A percentile compares a stretch with the other conserved stretches of the same genome.
Conservation (phyloP, 2,888 invertebrate species). For the Acholoe squamosa region DNA sequence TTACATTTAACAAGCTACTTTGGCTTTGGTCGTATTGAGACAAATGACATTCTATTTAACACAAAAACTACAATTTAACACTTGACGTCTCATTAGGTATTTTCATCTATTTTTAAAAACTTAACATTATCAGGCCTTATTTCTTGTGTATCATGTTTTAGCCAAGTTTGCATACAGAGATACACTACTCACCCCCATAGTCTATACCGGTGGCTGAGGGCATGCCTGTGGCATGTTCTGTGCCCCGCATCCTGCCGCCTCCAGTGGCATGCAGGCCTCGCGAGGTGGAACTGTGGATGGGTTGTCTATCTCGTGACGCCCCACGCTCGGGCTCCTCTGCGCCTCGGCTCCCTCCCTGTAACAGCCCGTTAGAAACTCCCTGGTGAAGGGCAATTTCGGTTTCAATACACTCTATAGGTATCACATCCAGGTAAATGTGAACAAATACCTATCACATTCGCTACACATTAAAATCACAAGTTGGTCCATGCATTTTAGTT, state of each 20-base stretch:
- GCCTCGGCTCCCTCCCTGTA: slow-evolving; percentile 77
- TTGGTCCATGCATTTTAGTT: too few relatives aligned
- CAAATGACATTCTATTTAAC: too few relatives aligned
- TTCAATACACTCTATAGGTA: slow-evolving; percentile 19
- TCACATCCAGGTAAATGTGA: not conserved
- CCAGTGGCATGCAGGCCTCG: slow-evolving; percentile 80
- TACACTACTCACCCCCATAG: slow-evolving; percentile 79
- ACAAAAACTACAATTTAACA: too few relatives aligned
- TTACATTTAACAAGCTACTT: too few relatives aligned
- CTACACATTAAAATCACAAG: too few relatives aligned
- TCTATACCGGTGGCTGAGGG: slow-evolving; percentile 76
- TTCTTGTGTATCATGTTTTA: too few relatives aligned
- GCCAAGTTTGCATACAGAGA: too few relatives aligned
- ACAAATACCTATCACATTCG: too few relatives aligned
- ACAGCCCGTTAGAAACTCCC: slow-evolving; percentile 48
- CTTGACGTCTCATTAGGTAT: too few relatives aligned
- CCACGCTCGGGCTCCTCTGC: slow-evolving; percentile 76
- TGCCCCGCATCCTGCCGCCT: slow-evolving; percentile 72
- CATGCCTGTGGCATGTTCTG: slow-evolving; percentile 76
- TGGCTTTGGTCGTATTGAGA: too few relatives aligned
- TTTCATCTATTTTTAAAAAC: too few relatives aligned
- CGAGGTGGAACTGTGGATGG: slow-evolving; percentile 80
- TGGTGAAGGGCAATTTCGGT: slow-evolving; percentile 33
- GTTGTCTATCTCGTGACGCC: slow-evolving; percentile 69
- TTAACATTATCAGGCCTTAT: too few relatives aligned